These are phyloP conservation scores for Nomada fabriciana DNA, from an alignment of 2,888 invertebrate genomes.

Conservation along the genomic window DNA sequence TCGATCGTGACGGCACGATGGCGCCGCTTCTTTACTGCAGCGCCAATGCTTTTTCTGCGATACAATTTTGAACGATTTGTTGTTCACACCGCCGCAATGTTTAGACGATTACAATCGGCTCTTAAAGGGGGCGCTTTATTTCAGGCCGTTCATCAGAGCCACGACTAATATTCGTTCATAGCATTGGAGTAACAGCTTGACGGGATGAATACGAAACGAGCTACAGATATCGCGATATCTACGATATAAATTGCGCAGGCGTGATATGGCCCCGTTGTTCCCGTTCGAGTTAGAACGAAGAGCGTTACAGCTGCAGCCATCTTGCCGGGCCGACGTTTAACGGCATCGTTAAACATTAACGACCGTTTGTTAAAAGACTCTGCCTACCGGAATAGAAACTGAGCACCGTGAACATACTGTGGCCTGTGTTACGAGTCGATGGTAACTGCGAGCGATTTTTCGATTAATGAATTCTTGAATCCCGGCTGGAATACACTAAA, in stretches of 20 bases:
- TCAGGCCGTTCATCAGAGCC: conserved; percentile 3
- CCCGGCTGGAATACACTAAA: no score
- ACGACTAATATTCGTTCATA: conserved; percentile 40
- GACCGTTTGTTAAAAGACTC: conserved; percentile 79
- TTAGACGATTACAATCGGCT: conserved; percentile 46
- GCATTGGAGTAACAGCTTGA: conserved; percentile 7
- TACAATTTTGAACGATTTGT: conserved; percentile 32
- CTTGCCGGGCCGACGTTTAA: conserved; percentile 78
- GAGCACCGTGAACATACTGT: conserved; percentile 54
- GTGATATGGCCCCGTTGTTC: conserved; percentile 24
- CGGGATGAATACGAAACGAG: conserved; percentile 15
- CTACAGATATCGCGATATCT: conserved; percentile 27
- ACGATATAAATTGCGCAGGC: conserved; percentile 34
- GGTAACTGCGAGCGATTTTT: conserved; percentile 49
- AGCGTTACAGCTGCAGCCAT: conserved; percentile 80
- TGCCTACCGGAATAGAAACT: conserved; percentile 78
- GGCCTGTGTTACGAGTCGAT: conserved; percentile 56
- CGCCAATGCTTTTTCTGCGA: neutral
- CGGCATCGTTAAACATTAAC: conserved; percentile 80
- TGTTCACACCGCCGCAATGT: conserved; percentile 42
- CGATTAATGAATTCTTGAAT: conserved; percentile 21
- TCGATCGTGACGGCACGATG: neutral
- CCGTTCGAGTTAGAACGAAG: conserved; percentile 60
- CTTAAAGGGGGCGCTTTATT: conserved; percentile 25
- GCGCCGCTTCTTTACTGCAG: neutral